Evolutionary conservation across 2,113 vertebrate genomes (phyloP).

Genomic region (Leiothrix lutea): DNA sequence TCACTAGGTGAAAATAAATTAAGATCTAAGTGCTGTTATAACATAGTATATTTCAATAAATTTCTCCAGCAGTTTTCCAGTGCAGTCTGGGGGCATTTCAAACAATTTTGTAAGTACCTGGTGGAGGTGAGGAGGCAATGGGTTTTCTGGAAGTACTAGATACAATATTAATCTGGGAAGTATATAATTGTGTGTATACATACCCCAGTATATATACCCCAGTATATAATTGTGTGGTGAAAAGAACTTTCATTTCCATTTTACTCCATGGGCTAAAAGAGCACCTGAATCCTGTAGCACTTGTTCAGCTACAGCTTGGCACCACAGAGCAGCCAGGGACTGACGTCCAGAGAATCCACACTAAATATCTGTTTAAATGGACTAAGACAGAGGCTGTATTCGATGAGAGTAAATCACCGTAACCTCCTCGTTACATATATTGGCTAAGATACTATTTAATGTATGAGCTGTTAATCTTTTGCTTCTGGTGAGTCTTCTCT

Average conservation of each 20-base stretch:
- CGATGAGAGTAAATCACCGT: rapidly evolving
- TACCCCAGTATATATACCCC: no score
- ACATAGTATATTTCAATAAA: neutral
- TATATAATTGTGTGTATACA: neutral
- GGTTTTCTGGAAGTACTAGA: neutral
- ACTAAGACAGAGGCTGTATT: neutral
- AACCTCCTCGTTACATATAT: rapidly evolving
- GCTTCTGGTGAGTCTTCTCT: neutral
- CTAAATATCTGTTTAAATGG: neutral
- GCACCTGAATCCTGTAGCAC: neutral
- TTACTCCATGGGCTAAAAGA: neutral
- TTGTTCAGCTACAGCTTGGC: neutral
- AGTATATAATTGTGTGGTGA: neutral
- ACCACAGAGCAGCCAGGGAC: neutral
- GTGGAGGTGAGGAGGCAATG: neutral
- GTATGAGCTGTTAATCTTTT: neutral
- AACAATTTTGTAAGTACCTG: neutral
- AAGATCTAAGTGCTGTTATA: neutral
- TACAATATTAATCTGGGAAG: neutral
- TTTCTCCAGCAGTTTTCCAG: neutral
- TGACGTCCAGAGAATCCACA: neutral
- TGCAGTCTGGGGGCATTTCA: neutral
- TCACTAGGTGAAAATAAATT: neutral
- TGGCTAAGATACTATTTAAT: neutral
- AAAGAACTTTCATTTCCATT: neutral